Percentiles rank a stretch among this genome's conserved stretches.
These are phyloP conservation scores for Mizuhopecten yessoensis DNA, from an alignment of 1,140 invertebrate species.

Conservation along the genomic window DNA sequence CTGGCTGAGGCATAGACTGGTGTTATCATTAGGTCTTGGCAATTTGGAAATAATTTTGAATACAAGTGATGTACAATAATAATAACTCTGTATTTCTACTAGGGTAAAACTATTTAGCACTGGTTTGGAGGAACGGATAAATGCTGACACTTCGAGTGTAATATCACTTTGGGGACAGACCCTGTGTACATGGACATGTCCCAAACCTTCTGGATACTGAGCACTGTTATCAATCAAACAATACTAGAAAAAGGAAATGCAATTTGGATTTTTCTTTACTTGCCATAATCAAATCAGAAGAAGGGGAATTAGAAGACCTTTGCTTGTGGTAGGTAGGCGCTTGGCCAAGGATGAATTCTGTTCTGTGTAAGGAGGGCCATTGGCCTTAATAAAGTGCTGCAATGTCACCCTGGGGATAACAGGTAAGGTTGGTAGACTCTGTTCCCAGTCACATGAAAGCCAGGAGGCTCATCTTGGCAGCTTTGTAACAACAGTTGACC, in stretches of 20 bases:
- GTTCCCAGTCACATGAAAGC: background rate
- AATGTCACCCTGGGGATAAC: constrained; percentile 5
- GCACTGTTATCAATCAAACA: constrained; percentile 8
- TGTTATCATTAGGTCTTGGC: background rate
- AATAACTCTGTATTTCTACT: background rate
- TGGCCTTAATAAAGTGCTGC: background rate
- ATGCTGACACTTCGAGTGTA: too few relatives aligned
- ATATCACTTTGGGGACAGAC: background rate
- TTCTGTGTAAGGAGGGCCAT: background rate
- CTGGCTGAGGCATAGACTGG: background rate
- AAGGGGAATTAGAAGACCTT: background rate
- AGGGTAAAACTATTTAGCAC: background rate
- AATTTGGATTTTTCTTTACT: constrained; percentile 33
- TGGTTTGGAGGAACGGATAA: background rate
- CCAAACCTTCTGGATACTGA: background rate
- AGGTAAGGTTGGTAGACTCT: background rate
- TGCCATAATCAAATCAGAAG: constrained; percentile 32
- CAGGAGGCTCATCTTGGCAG: background rate
- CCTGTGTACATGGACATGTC: background rate
- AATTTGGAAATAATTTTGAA: background rate
- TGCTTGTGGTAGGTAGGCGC: constrained; percentile 17
- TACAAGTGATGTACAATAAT: background rate
- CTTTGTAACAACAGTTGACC: background rate
- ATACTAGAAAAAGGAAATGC: background rate
- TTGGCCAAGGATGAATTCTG: background rate